phyloP scores from a whole-genome alignment of 2,888 invertebrate genomes.

The Pogonocherus hispidulus region DNA sequence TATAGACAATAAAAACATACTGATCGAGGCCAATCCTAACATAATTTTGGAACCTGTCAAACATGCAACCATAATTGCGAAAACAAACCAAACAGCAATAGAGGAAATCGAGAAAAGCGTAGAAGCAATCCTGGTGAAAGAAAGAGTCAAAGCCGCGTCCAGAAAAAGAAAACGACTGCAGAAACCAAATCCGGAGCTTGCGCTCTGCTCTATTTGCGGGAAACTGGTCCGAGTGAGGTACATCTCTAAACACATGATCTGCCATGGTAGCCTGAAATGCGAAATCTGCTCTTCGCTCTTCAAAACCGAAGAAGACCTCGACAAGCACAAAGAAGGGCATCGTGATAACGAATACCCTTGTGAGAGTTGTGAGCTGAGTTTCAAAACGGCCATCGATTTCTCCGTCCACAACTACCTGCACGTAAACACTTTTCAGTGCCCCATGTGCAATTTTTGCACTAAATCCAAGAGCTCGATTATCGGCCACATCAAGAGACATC shows the following conservation, averaged over 20 bases:
- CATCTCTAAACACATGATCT: conserved; percentile 34
- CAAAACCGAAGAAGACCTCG: conserved; percentile 47
- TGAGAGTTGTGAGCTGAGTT: conserved; percentile 53
- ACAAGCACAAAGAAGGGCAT: conserved; percentile 55
- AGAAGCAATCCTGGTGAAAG: not conserved
- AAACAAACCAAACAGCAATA: not conserved
- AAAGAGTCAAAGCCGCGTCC: not conserved
- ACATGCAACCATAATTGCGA: not conserved
- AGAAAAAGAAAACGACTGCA: not conserved
- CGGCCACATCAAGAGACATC: conserved; percentile 54
- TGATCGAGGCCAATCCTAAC: conserved; percentile 12
- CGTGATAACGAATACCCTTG: conserved; percentile 55
- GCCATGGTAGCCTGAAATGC: conserved; percentile 45
- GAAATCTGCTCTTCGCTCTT: conserved; percentile 43
- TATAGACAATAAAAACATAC: conserved; percentile 13
- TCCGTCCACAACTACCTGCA: conserved; percentile 52
- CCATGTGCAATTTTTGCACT: conserved; percentile 51
- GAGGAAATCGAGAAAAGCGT: not conserved
- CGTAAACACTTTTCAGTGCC: conserved; percentile 49
- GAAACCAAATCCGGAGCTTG: not conserved
- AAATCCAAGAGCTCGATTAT: conserved; percentile 48
- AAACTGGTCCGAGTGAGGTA: conserved; percentile 36
- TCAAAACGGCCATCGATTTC: conserved; percentile 54
- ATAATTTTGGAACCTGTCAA: not conserved
- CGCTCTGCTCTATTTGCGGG: conserved; percentile 46